Base-by-base conservation (phyloP, 1,140 invertebrate genomes). In the Conus betulinus region DNA sequence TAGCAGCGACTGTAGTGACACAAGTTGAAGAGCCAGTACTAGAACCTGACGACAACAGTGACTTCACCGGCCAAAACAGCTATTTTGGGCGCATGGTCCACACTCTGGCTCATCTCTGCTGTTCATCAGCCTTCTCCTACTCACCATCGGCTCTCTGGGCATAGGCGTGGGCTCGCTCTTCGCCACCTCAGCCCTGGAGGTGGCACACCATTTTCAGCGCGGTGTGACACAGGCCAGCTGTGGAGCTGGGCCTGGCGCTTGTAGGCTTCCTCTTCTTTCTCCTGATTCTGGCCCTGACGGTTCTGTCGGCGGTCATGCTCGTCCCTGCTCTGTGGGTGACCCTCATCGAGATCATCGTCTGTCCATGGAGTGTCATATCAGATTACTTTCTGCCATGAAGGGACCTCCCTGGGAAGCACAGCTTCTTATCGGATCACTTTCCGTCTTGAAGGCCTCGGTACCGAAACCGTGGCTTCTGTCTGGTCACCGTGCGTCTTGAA, bases 321-420 rank as follows among this genome's bases (percentile, higher is more conserved):
- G 53, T 81, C 51, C 79, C 79, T 23, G 79, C 51, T 17, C 79
- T 81, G 27, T 81, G 79, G 79, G 51, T 81, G 79, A 53, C 79
- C 51, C 51, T 81, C 17, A 23, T 81, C 13, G 79, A 81, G 79
- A 51, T 81, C 27, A 23, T 81, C 8, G 23, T 53, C 39, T 81
- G 39, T 51, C 79, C 79, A 20, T 81, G 79, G 79, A 81, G 79
- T 25, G 4, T 81, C 20, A 23, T 53, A 4, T 52, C 79, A 15
- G 79, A 81, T 15, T 81, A 81, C 79, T 81, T 81, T 23, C 27
- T 79, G 25, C 76, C 76, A 11, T 79, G 27, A 79, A 7, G 5
- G 39, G 39, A 39, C 39, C 39, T 39, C 39, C 39, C 39, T 39
- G 39, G 39, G 39, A 39, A 39, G 39, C 39, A 39, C 39, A 39